phyloP scores from a whole-genome alignment of 1,140 invertebrate genomes.

The Battus philenor region DNA sequence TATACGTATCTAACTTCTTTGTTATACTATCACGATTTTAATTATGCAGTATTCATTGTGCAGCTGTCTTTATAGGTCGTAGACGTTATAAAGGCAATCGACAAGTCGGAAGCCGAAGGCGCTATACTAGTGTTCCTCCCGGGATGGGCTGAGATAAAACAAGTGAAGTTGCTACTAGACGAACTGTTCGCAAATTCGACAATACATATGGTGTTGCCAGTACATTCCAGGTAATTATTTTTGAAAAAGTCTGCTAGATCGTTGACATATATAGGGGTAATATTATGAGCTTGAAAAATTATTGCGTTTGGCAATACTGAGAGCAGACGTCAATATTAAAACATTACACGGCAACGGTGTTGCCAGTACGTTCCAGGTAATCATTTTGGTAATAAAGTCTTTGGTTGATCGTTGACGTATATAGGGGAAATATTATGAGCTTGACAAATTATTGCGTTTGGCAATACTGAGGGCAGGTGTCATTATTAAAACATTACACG shows the following conservation, averaged over 20 bases:
- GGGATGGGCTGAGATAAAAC: slow-evolving; percentile 86
- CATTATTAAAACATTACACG: no score
- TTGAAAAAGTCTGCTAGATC: background rate
- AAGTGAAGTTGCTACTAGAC: slow-evolving; percentile 81
- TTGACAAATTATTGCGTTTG: background rate
- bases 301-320: background rate
- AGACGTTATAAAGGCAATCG: slow-evolving; percentile 58
- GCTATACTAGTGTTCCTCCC: slow-evolving; percentile 94
- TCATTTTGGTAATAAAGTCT: background rate
- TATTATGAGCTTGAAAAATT: background rate
- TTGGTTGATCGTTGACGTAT: background rate
- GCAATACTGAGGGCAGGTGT: no score
- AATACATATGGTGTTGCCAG: slow-evolving; percentile 55
- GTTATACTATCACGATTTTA: no score
- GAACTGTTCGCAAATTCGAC: slow-evolving; percentile 62
- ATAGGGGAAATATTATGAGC: no score
- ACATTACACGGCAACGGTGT: background rate
- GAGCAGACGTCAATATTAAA: no score
- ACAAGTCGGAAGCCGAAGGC: slow-evolving; percentile 77
- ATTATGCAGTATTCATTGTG: slow-evolving; percentile 8
- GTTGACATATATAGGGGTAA: background rate
- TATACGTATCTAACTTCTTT: no score
- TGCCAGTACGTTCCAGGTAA: background rate
- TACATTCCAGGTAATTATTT: slow-evolving; percentile 64
- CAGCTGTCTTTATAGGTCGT: slow-evolving; percentile 46